Evolutionary conservation across 2,113 vertebrate genomes (phyloP).

Genomic region (Mugil cephalus): DNA sequence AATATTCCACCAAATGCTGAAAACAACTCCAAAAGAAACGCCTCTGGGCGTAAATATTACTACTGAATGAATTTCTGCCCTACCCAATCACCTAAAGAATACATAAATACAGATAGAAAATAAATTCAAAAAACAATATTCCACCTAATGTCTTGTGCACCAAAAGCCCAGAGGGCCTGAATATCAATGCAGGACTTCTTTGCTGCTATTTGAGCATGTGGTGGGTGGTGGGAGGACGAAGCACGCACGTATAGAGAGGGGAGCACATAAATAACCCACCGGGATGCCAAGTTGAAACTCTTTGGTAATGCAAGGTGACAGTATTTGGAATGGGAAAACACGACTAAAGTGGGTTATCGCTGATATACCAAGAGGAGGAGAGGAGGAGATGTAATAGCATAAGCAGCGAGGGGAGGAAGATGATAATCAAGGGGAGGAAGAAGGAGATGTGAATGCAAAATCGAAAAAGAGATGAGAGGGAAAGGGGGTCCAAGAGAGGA

Average conservation of each 20-base stretch:
- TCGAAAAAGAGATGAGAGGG: background rate
- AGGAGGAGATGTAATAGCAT: conserved; percentile 39
- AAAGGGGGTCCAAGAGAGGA: background rate
- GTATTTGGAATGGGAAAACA: conserved; percentile 68
- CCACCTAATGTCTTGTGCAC: conserved; percentile 40
- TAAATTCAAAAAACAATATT: conserved; percentile 53
- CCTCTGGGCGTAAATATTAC: conserved; percentile 33
- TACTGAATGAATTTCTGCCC: conserved; percentile 49
- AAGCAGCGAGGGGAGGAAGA: conserved; percentile 9
- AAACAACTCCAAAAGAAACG: conserved; percentile 48
- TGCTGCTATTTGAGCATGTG: conserved; percentile 48
- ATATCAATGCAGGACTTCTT: conserved; percentile 43
- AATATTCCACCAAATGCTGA: conserved; percentile 53
- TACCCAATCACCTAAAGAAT: conserved; percentile 47
- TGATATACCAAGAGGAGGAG: conserved; percentile 27
- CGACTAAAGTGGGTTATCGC: conserved; percentile 51
- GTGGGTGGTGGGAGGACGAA: conserved; percentile 28
- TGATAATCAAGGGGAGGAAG: conserved; percentile 19
- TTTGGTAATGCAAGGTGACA: conserved; percentile 74
- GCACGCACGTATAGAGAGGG: conserved; percentile 27
- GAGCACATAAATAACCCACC: conserved; percentile 63
- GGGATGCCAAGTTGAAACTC: conserved; percentile 45
- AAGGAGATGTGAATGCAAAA: conserved; percentile 10
- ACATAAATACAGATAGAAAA: conserved; percentile 55
- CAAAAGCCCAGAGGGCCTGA: conserved; percentile 47